Evolutionary conservation across 2,888 invertebrate genomes (phyloP), one percentile per base, ranked within the genome.

Genomic region (Caenorhabditis japonica): DNA sequence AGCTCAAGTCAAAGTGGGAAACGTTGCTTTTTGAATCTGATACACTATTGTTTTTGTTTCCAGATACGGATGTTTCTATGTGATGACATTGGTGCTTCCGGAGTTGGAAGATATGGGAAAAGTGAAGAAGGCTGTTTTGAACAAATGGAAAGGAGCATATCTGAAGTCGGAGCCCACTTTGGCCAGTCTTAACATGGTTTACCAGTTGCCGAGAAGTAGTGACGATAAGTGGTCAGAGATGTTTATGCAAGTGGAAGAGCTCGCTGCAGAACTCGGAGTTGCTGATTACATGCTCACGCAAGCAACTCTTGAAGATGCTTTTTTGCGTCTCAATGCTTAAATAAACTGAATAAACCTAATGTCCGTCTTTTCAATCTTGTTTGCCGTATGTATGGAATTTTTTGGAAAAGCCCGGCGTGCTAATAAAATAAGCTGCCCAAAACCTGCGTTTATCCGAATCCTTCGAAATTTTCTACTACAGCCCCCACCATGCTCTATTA

Each of bases 261-360:
- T 30, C 30, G 30, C 30, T 10, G 10, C 30, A 10, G 47, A 1
- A 51, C 60, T 17, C 12, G 15, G 1, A 4, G 19, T 52, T 4
- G 61, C 51, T 25, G 61, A 61, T 25, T 51, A 44, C n/a, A 52
- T 61, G 61, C 53, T 46, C 36, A 53, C 61, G 25, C 51, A 51
- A 44, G 52, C 51, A 34, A 53, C 61, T n/a, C 46, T 62, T 25
- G 53, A 62, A 38, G 52, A 62, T 30, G 52, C 46, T 17, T 53
- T 62, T 27, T 30, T 47, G n/a, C 62, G 61, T 30, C 53, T 53
- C 25, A 53, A 62, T 53, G 21, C 52, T n/a, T n/a, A n/a, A n/a
- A n/a, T n/a, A n/a, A n/a, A n/a, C n/a, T n/a, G n/a, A n/a, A n/a
- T n/a, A n/a, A n/a, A n/a, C n/a, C n/a, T n/a, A n/a, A n/a, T n/a